A percentile compares a stretch with the other conserved stretches of the same genome.
These are phyloP conservation scores for Salticus scenicus DNA, from an alignment of 2,888 invertebrate species.

Conservation along the genomic window DNA sequence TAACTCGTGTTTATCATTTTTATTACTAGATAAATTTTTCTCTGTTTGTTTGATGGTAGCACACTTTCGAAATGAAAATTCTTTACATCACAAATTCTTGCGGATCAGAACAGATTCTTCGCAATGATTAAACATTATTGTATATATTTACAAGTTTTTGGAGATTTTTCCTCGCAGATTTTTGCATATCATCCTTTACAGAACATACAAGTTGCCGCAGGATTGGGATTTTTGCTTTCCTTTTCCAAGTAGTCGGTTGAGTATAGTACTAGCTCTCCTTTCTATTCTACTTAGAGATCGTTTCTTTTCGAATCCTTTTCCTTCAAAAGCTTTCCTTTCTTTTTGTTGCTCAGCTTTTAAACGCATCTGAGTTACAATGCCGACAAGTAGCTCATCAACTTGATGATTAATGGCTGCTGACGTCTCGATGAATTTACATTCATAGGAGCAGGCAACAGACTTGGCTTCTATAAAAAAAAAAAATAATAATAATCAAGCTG, in stretches of 20 bases:
- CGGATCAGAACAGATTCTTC: too few relatives aligned
- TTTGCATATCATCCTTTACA: constrained; percentile 77
- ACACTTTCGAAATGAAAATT: too few relatives aligned
- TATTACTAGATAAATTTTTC: too few relatives aligned
- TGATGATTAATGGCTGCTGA: constrained; percentile 98
- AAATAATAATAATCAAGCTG: background rate
- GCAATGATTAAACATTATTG: too few relatives aligned
- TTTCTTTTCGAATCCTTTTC: constrained; percentile 30
- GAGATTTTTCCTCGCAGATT: too few relatives aligned
- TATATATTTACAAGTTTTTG: too few relatives aligned
- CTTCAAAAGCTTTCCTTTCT: constrained; percentile 42
- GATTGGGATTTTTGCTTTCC: constrained; percentile 89
- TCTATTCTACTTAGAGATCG: constrained; percentile 41
- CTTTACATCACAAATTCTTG: too few relatives aligned
- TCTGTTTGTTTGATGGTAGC: too few relatives aligned
- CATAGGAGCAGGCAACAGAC: constrained; percentile 90
- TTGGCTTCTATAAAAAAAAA: constrained; percentile 87
- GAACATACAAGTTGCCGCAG: constrained; percentile 92
- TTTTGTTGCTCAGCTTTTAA: constrained; percentile 78
- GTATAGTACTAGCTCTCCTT: constrained; percentile 31
- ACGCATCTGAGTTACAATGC: constrained; percentile 92
- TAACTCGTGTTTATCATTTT: too few relatives aligned
- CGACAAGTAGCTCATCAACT: constrained; percentile 96
- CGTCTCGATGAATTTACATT: constrained; percentile 97
- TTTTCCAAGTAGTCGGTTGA: constrained; percentile 76